These are phyloP conservation scores for Griposia aprilina DNA, from an alignment of 2,888 invertebrate species.

Conservation along the genomic window DNA sequence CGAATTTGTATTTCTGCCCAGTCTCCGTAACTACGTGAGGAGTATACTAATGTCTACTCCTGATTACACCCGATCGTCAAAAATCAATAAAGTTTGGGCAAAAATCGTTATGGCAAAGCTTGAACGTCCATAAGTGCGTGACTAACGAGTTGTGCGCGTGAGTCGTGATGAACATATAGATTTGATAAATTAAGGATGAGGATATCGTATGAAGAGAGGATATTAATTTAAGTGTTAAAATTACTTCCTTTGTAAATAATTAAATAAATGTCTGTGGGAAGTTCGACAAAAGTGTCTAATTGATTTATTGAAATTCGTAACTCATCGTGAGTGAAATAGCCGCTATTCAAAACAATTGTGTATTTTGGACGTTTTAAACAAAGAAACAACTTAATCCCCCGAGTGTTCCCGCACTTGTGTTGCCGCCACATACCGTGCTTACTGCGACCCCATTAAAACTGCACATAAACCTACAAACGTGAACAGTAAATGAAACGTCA, in stretches of 20 bases:
- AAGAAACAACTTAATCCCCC: slow-evolving; percentile 19
- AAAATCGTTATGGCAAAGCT: slow-evolving; percentile 67
- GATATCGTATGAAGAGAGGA: slow-evolving; percentile 57
- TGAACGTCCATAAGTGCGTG: slow-evolving; percentile 58
- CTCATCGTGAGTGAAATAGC: slow-evolving; percentile 30
- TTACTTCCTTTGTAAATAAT: slow-evolving; percentile 60
- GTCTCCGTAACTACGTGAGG: slow-evolving; percentile 64
- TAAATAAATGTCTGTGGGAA: slow-evolving; percentile 35
- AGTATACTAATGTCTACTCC: slow-evolving; percentile 57
- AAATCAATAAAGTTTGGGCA: slow-evolving; percentile 71
- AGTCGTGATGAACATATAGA: slow-evolving; percentile 67
- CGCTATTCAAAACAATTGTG: slow-evolving; percentile 15
- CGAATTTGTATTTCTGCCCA: slow-evolving; percentile 61
- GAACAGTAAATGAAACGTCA: slow-evolving; percentile 49
- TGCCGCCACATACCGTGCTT: slow-evolving; percentile 19
- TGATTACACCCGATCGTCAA: slow-evolving; percentile 72
- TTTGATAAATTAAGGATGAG: slow-evolving; percentile 63
- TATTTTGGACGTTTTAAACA: slow-evolving; percentile 20
- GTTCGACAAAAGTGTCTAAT: slow-evolving; percentile 48
- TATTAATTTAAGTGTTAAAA: slow-evolving; percentile 56
- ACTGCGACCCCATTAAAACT: slow-evolving; percentile 48
- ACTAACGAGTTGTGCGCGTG: slow-evolving; percentile 71
- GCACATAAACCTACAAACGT: slow-evolving; percentile 54
- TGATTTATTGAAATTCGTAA: slow-evolving; percentile 42
- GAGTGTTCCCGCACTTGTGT: slow-evolving; percentile 5